Evolutionary conservation across 2,113 vertebrate species (phyloP).

Genomic region (Noturus placidus): DNA sequence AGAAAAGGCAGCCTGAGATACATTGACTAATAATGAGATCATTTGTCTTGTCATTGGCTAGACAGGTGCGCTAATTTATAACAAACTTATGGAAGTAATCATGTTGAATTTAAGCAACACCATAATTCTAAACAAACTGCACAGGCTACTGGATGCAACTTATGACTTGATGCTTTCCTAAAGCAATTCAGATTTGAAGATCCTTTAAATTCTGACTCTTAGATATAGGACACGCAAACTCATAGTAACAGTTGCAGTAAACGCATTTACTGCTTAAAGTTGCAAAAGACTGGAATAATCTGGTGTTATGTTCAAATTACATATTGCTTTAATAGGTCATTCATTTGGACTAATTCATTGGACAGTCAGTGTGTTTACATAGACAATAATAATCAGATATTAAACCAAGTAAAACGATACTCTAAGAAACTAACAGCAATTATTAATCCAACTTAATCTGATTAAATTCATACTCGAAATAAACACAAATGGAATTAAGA

Average conservation of each 20-base stretch:
- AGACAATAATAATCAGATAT: no score
- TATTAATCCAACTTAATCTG: no score
- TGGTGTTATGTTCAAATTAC: background rate
- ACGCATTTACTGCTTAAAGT: background rate
- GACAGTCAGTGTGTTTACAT: no score
- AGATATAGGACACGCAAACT: background rate
- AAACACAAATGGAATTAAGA: no score
- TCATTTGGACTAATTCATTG: background rate
- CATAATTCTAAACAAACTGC: background rate
- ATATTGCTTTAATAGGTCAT: background rate
- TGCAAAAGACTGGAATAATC: background rate
- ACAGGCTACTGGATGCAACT: background rate
- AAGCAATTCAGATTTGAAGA: background rate
- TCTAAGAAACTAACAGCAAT: no score
- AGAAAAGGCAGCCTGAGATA: slow-evolving; percentile 12
- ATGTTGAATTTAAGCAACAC: background rate
- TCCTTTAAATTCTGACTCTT: background rate
- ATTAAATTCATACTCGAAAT: no score
- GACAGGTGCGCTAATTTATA: slow-evolving; percentile 8
- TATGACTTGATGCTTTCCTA: background rate
- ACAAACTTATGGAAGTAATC: background rate
- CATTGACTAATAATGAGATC: slow-evolving; percentile 26
- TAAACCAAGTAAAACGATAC: no score
- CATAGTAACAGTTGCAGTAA: background rate
- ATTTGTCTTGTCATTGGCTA: slow-evolving; percentile 13